phyloP scores from a whole-genome alignment of 2,888 invertebrate species.

The Drosophila borealis region DNA sequence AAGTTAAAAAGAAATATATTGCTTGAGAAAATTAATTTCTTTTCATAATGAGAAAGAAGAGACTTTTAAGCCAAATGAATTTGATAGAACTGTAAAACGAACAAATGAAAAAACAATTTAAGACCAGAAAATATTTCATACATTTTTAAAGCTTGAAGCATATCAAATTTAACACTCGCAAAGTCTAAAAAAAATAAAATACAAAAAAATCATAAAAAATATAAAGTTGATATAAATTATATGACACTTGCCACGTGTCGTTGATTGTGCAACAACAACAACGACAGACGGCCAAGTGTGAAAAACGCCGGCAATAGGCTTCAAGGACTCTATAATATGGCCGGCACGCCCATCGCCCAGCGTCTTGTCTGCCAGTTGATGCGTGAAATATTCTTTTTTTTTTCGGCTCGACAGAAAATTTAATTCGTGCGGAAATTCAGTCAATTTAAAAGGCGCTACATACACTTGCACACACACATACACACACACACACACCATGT shows the following conservation, averaged over 20 bases:
- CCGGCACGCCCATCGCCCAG: constrained; percentile 48
- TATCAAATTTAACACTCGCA: constrained; percentile 54
- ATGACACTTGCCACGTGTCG: constrained; percentile 77
- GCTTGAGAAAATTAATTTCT: constrained; percentile 47
- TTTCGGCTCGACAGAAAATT: constrained; percentile 54
- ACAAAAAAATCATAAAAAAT: constrained; percentile 16
- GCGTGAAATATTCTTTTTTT: constrained; percentile 71
- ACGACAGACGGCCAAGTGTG: constrained; percentile 59
- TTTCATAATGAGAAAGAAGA: constrained; percentile 44
- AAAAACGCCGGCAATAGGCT: constrained; percentile 67
- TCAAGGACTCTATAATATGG: constrained; percentile 74
- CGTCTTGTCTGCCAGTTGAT: constrained; percentile 60
- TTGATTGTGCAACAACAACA: constrained; percentile 61
- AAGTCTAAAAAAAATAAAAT: constrained; percentile 14
- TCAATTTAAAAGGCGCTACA: constrained; percentile 67
- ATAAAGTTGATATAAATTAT: constrained; percentile 66
- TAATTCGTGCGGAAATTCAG: constrained; percentile 80
- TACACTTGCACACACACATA: constrained; percentile 30
- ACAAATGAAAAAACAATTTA: constrained; percentile 15
- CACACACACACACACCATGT: not conserved
- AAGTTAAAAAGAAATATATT: constrained; percentile 34
- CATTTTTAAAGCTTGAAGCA: constrained; percentile 20
- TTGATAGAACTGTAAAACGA: constrained; percentile 9
- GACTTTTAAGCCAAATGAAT: constrained; percentile 61
- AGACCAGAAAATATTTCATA: constrained; percentile 1